phyloP scores from a whole-genome alignment of 2,113 vertebrate species.

The Rhadina sibilatrix region DNA sequence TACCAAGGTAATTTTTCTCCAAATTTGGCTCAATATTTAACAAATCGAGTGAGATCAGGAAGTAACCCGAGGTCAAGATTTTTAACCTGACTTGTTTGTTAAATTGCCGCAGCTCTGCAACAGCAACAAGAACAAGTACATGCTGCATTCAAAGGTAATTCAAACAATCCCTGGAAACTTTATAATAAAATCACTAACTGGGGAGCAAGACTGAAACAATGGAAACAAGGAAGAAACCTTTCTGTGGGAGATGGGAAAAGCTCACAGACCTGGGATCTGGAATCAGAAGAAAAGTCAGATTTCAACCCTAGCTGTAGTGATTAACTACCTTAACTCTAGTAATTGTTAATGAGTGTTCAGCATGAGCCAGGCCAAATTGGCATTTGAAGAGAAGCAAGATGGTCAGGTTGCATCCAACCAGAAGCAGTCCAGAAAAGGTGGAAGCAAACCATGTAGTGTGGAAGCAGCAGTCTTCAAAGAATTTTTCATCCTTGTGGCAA shows the following conservation, averaged over 20 bases:
- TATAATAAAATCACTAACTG: constrained; percentile 1
- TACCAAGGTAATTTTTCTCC: constrained; percentile 59
- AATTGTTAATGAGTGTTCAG: constrained; percentile 5
- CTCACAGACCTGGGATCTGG: neutral
- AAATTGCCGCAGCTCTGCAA: neutral
- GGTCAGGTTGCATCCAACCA: neutral
- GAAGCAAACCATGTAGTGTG: neutral
- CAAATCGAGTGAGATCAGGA: constrained; percentile 4
- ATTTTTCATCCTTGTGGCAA: neutral
- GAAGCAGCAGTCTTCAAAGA: neutral
- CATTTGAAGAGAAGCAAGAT: neutral
- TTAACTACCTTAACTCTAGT: constrained; percentile 31
- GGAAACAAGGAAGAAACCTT: neutral
- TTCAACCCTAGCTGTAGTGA: constrained; percentile 1
- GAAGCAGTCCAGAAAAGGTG: neutral
- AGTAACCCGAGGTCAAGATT: constrained; percentile 29
- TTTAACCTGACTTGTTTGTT: constrained; percentile 26
- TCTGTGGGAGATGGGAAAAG: constrained; percentile 13
- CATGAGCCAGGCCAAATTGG: neutral
- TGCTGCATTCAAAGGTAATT: neutral
- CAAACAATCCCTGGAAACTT: constrained; percentile 14
- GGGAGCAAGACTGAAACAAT: neutral
- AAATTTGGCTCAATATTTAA: constrained; percentile 64
- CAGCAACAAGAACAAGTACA: neutral
- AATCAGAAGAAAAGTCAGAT: constrained; percentile 19